Evolutionary conservation across 2,113 vertebrate species (phyloP), one percentile per base, ranked within the genome.

Genomic region (Eubucco bourcierii): DNA sequence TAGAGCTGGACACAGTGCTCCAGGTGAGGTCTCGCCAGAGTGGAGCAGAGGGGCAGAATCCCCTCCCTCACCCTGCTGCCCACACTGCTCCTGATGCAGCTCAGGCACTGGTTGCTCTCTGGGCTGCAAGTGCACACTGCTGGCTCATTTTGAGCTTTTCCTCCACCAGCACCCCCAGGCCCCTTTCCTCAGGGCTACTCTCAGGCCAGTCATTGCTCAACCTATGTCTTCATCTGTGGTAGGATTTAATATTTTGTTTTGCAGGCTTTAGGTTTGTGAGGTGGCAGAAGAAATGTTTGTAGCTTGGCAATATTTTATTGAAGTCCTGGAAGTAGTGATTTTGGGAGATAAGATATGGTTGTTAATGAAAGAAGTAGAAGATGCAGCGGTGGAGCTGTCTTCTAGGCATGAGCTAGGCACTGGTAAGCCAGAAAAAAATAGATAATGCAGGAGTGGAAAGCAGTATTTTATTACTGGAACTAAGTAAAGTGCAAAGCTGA

Each of bases 281-380:
- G 12, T 56, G 37, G 25, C 0, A 0, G 7, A 64, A 63, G 9
- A 83, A 64, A 20, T 24, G 3, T 66, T 74, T 29, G 19, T 80
- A 44, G n/a, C 24, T 41, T 64, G 37, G 31, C 80, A 83, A 44
- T 86, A 34, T 0, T 72, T 70, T 64, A 19, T 53, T 79, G 6
- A 12, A 77, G 24, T 28, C 44, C 5, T 80, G 19, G 46, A 80
- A 71, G 31, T 59, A 71, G 31, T 59, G n/a, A 66, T 63, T 80
- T 66, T 58, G 60, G 67, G 31, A 77, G 80, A 19, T 33, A 39
- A 59, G 44, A 17, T 46, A 33, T 75, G 4, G 7, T 72, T 72
- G 53, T 72, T 94, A 80, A 63, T 50, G 56, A 77, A 90, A 79
- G 50, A 52, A 56, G 46, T 60, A 71, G 47, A 75, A 81, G 75